These are phyloP conservation scores for Eurois occulta DNA, from an alignment of 2,888 invertebrate species.

Conservation along the genomic window DNA sequence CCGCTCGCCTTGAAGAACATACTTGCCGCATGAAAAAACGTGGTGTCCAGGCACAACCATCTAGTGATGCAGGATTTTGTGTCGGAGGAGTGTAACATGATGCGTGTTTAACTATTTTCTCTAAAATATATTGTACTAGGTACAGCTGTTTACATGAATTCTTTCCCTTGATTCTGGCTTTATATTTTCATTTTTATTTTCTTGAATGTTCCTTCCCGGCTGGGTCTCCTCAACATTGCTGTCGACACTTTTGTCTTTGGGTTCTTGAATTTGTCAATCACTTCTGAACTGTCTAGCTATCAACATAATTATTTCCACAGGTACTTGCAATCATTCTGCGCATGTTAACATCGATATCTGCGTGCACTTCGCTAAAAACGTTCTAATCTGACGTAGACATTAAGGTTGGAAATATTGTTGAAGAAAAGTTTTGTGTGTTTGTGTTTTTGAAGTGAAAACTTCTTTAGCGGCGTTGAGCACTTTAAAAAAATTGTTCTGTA, in stretches of 20 bases:
- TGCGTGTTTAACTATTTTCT: neutral
- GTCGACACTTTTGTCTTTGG: neutral
- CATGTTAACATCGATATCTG: neutral
- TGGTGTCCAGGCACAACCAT: constrained; percentile 92
- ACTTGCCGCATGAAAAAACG: constrained; percentile 92
- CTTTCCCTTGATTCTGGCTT: neutral
- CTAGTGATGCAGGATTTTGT: constrained; percentile 92
- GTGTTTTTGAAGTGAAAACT: too few species aligned
- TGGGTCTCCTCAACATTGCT: constrained; percentile 7
- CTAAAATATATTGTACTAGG: constrained; percentile 17
- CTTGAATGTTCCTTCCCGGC: neutral
- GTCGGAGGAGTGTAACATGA: constrained; percentile 57
- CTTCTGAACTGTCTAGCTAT: neutral
- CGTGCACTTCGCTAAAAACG: constrained; percentile 4
- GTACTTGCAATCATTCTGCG: neutral
- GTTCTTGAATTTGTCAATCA: constrained; percentile 5
- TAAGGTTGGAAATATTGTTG: neutral
- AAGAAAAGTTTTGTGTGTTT: neutral
- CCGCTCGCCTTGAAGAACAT: constrained; percentile 81
- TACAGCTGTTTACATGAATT: constrained; percentile 15
- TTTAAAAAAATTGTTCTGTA: too few species aligned
- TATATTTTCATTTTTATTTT: neutral
- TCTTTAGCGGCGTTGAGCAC: too few species aligned
- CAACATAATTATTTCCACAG: constrained; percentile 4
- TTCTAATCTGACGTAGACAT: neutral